Conservation (phyloP, 2,797 vertebrate genomes). For the Pterois miles region DNA sequence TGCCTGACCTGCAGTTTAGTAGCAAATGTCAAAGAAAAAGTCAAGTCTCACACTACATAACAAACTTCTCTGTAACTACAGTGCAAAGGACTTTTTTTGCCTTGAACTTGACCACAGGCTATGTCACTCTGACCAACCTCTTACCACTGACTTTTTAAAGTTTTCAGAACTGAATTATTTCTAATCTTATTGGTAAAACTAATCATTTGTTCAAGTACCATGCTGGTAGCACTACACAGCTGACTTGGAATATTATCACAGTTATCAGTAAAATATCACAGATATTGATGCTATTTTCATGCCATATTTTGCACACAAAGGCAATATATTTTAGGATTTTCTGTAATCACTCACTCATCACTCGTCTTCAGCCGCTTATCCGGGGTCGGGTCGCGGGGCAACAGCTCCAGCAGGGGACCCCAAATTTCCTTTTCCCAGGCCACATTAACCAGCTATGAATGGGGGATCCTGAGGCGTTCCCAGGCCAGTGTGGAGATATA, state of each 20-base stretch:
- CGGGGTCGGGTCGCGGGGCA: no score
- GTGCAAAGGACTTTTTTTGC: background rate
- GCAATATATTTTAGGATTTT: background rate
- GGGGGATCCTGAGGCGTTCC: no score
- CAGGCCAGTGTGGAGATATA: no score
- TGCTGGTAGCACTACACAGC: background rate
- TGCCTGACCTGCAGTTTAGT: background rate
- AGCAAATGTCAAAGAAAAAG: background rate
- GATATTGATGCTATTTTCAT: background rate
- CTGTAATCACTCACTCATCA: no score
- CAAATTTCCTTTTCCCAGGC: no score
- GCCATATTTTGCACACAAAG: background rate
- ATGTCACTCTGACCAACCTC: no score
- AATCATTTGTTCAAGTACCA: background rate
- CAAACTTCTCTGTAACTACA: background rate
- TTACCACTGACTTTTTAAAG: no score
- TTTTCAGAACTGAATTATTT: background rate
- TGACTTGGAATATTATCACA: background rate
- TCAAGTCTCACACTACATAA: background rate
- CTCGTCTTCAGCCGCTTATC: no score
- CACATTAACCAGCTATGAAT: no score
- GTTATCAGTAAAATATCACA: background rate
- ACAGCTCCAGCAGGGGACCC: no score
- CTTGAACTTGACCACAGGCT: background rate
- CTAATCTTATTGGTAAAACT: background rate